Evolutionary conservation across 2,888 invertebrate genomes (phyloP).

Genomic region (Lasioglossum leucozonium): DNA sequence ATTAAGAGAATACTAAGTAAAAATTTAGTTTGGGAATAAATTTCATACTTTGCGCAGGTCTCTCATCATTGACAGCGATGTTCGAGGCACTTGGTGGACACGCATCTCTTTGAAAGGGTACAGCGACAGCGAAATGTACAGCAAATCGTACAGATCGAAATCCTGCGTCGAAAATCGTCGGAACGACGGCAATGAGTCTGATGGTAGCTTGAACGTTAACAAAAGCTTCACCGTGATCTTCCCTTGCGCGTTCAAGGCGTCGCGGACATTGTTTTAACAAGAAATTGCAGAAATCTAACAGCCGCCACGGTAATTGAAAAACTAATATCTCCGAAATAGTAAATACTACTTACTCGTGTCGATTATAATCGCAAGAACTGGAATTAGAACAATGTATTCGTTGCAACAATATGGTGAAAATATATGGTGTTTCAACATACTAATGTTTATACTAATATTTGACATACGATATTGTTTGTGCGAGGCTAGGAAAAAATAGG

Average conservation of each 20-base stretch:
- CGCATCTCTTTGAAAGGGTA: constrained; percentile 48
- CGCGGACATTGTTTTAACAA: background rate
- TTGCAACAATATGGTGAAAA: background rate
- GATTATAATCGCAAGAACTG: background rate
- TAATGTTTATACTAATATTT: too few species aligned
- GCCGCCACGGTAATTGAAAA: background rate
- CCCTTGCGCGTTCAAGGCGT: constrained; percentile 25
- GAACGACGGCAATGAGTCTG: background rate
- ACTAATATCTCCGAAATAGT: background rate
- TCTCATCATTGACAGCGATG: constrained; percentile 9
- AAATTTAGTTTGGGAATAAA: background rate
- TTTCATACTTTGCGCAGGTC: constrained; percentile 41
- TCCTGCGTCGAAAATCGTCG: background rate
- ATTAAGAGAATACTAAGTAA: background rate
- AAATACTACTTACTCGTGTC: background rate
- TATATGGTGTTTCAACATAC: background rate
- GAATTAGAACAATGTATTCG: background rate
- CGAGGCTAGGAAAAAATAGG: too few species aligned
- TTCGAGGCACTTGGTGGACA: constrained; percentile 39
- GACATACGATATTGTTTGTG: background rate
- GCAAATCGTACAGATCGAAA: constrained; percentile 17
- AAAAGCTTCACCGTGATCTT: constrained; percentile 50
- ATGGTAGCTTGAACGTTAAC: constrained; percentile 7
- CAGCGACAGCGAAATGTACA: constrained; percentile 63
- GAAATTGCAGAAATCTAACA: background rate